A percentile compares a stretch with the other conserved stretches of the same genome.
These are phyloP conservation scores for Rhodinocichla rosea DNA, from an alignment of 2,113 vertebrate species.

Conservation along the genomic window DNA sequence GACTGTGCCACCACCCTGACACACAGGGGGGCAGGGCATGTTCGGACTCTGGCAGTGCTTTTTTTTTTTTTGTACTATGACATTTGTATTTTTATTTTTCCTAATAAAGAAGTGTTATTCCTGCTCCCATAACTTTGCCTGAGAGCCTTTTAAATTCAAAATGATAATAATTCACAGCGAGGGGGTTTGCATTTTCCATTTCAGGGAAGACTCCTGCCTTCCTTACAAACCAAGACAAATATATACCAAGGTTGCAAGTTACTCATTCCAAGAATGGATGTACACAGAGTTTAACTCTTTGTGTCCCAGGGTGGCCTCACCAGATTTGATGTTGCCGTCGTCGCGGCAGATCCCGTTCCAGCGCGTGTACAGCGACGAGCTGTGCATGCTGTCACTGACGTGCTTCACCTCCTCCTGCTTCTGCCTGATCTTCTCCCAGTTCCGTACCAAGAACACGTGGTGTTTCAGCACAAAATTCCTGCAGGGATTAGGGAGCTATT, in stretches of 20 bases:
- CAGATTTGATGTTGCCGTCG: constrained; percentile 97
- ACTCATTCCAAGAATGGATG: not conserved
- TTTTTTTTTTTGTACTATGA: not conserved
- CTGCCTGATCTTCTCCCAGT: constrained; percentile 96
- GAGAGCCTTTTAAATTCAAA: not conserved
- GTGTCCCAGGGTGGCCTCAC: constrained; percentile 56
- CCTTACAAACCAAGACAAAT: not conserved
- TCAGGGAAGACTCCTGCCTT: not conserved
- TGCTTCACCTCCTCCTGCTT: constrained; percentile 93
- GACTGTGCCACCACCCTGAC: too few species aligned
- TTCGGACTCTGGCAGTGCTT: too few species aligned
- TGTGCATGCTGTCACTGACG: constrained; percentile 74
- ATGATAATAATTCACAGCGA: fast-evolving
- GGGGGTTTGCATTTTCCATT: not conserved
- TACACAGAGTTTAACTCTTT: not conserved
- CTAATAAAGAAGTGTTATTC: not conserved
- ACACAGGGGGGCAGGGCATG: too few species aligned
- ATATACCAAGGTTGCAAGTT: not conserved
- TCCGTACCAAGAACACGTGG: constrained; percentile 92
- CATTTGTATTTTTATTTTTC: not conserved
- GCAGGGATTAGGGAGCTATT: not conserved
- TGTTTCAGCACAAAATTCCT: constrained; percentile 98
- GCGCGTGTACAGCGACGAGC: constrained; percentile 83
- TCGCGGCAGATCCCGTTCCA: constrained; percentile 94
- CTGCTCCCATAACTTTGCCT: not conserved